Evolutionary conservation across 2,888 invertebrate genomes (phyloP).

Genomic region (Parascotia fuliginaria): DNA sequence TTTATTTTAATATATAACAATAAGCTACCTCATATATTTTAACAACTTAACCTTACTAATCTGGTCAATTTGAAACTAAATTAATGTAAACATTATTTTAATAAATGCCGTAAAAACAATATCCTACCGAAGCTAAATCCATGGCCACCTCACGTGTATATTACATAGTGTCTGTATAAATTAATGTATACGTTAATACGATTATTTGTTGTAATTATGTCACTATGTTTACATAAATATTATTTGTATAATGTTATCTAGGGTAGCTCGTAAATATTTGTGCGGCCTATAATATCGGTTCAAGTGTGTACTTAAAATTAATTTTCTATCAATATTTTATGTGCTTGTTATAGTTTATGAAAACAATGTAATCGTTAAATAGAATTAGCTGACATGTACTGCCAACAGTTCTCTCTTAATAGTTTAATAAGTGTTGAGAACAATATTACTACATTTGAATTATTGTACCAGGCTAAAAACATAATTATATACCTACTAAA

Average conservation of each 20-base stretch:
- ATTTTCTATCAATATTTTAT: conserved; percentile 14
- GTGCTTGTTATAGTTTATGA: not conserved
- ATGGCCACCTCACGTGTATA: not conserved
- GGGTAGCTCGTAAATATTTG: conserved; percentile 18
- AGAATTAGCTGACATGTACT: not conserved
- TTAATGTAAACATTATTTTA: too few species aligned
- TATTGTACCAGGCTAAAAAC: too few species aligned
- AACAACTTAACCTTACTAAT: too few species aligned
- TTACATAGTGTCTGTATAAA: conserved; percentile 1
- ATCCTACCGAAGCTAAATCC: not conserved
- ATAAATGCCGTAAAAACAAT: not conserved
- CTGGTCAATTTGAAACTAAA: too few species aligned
- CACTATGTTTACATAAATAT: conserved; percentile 24
- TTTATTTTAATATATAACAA: too few species aligned
- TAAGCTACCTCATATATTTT: too few species aligned
- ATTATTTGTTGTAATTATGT: conserved; percentile 34
- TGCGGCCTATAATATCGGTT: conserved; percentile 1
- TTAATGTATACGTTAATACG: conserved; percentile 35
- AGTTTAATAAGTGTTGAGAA: too few species aligned
- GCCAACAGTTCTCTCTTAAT: too few species aligned
- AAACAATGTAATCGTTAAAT: not conserved
- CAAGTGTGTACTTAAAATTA: conserved; percentile 20
- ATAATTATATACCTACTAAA: too few species aligned
- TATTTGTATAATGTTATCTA: conserved; percentile 26
- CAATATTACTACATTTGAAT: too few species aligned